Evolutionary conservation across 2,113 vertebrate genomes (phyloP), one percentile per base, ranked within the genome.

Genomic region (Vireo altiloquus): DNA sequence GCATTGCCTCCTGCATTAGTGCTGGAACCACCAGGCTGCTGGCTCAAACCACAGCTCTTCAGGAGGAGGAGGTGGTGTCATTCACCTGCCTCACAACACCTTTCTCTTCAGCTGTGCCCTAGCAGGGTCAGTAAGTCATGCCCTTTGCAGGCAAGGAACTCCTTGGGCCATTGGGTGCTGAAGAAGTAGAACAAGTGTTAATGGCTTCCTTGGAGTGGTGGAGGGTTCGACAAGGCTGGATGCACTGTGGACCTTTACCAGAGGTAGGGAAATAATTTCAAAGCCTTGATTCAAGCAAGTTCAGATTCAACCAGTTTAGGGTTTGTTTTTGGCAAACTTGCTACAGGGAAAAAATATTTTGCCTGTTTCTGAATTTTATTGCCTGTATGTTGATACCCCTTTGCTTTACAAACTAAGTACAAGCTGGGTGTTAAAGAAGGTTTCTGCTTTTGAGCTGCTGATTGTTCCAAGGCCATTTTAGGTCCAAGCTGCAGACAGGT

Each of bases 1-100:
- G 0, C 0, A 0, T 4, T 31, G 61, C 59, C 66, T 82, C 66
- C 47, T 53, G 44, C 19, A 1, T 17, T 31, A 33, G 19, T n/a
- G 59, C 90, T 39, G 46, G 52, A 74, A 24, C 12, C 53, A 35
- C 10, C 15, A 14, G 14, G 33, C 16, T n/a, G 44, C 46, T 52
- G 53, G 53, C 70, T 60, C 12, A 64, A 60, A 7, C 11, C 37
- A 12, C 60, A 31, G 3, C 27, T n/a, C 64, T 68, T 49, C 53
- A 40, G 56, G 52, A 64, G 86, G 50, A 57, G 74, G 47, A 13
- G 57, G 16, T 9, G 53, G 20, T 52, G 28, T 12, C 16, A 56
- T 59, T 52, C 66, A 24, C 40, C 63, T 49, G 54, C 50, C 33
- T 69, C 68, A 52, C 23, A 47, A 39, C 25, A 44, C 12, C 31